These are phyloP conservation scores for Ciconia boyciana DNA, from an alignment of 2,113 vertebrate genomes.

Conservation along the genomic window DNA sequence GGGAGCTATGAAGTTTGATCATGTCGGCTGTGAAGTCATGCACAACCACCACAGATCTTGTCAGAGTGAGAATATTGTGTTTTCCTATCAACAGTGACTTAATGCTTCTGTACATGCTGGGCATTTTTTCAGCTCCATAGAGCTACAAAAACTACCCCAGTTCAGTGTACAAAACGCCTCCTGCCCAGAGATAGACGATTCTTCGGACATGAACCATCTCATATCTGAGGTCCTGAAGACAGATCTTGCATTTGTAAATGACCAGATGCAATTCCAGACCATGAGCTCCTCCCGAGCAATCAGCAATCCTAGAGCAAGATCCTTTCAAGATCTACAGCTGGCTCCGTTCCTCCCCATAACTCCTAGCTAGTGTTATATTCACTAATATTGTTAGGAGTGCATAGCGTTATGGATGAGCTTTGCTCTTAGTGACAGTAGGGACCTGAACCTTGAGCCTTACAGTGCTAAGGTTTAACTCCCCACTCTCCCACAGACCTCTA, in stretches of 20 bases:
- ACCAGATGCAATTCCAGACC: neutral
- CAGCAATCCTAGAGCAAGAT: fast-evolving
- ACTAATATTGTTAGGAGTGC: neutral
- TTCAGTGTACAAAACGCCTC: neutral
- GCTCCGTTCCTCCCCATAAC: neutral
- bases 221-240: neutral
- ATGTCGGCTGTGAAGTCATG: neutral
- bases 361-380: neutral
- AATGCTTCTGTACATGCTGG: neutral
- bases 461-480: neutral
- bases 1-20: neutral
- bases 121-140: neutral
- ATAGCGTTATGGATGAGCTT: fast-evolving
- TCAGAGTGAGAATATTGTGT: neutral
- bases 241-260: neutral
- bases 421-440: neutral
- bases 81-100: neutral
- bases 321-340: neutral
- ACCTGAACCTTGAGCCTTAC: neutral
- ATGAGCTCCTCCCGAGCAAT: neutral
- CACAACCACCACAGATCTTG: neutral
- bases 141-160: neutral
- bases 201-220: neutral
- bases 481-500: neutral
- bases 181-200: neutral